Conservation (phyloP, 1,140 invertebrate genomes). For the Helicorthomorpha holstii region DNA sequence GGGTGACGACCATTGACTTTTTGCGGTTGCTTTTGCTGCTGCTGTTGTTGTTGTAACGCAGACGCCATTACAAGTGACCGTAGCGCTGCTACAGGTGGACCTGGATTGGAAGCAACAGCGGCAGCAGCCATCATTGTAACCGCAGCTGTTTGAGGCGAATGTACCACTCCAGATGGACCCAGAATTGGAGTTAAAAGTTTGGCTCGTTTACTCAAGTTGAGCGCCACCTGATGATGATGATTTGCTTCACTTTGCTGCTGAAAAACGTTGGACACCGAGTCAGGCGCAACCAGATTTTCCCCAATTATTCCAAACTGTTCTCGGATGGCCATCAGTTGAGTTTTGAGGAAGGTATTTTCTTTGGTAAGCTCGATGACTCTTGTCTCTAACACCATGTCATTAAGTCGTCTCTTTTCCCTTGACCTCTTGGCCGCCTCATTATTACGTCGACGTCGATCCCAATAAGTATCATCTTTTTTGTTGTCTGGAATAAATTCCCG, state of each 20-base stretch:
- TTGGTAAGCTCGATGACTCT: conserved; percentile 83
- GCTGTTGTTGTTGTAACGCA: neutral
- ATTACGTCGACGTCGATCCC: conserved; percentile 83
- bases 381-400: conserved; percentile 91
- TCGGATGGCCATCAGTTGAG: conserved; percentile 77
- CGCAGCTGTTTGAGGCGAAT: neutral
- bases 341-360: conserved; percentile 82
- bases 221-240: conserved; percentile 5
- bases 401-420: conserved; percentile 83
- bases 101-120: too few species aligned
- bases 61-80: neutral
- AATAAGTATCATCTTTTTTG: conserved; percentile 94
- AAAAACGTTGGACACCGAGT: conserved; percentile 60
- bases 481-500: conserved; percentile 91
- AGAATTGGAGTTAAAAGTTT: conserved; percentile 14
- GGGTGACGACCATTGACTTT: too few species aligned
- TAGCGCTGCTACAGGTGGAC: neutral
- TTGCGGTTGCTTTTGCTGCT: neutral
- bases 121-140: neutral
- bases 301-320: conserved; percentile 84
- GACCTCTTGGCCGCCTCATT: conserved; percentile 92
- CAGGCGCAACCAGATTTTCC: conserved; percentile 63
- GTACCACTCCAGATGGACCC: conserved; percentile 10
- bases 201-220: conserved; percentile 8
- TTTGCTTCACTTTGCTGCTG: conserved; percentile 4